Evolutionary conservation across 2,888 invertebrate species (phyloP).

Genomic region (Homarus gammarus): DNA sequence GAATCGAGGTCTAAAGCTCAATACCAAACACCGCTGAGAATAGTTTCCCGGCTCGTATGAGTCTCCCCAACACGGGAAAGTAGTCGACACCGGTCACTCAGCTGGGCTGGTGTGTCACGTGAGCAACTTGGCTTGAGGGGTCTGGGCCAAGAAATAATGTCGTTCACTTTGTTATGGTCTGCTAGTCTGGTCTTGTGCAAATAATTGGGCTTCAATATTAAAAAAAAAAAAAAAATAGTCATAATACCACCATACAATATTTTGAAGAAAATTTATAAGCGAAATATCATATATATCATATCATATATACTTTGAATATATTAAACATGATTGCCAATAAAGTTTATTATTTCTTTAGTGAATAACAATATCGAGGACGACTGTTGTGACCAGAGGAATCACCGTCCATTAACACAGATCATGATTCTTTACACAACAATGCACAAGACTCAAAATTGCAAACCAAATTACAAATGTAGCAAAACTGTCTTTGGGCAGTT

Average conservation of each 20-base stretch:
- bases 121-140: constrained; percentile 66
- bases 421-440: constrained; percentile 27
- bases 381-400: constrained; percentile 9
- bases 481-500: constrained; percentile 47
- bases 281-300: background rate
- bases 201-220: background rate
- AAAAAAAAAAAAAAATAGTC: background rate
- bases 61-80: constrained; percentile 10
- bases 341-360: background rate
- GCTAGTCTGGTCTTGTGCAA: constrained; percentile 49
- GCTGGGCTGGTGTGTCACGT: constrained; percentile 46
- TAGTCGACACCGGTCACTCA: constrained; percentile 32
- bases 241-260: background rate
- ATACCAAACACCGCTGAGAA: constrained; percentile 48
- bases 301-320: background rate
- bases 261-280: background rate
- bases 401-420: background rate
- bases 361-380: background rate
- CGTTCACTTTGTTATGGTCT: constrained; percentile 15
- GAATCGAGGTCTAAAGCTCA: constrained; percentile 68
- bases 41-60: constrained; percentile 5
- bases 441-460: constrained; percentile 50
- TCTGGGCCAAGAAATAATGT: constrained; percentile 38
- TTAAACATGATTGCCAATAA: background rate
- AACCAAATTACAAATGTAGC: constrained; percentile 37